Evolutionary conservation across 2,113 vertebrate genomes (phyloP), one percentile per base, ranked within the genome.

Genomic region (Perca fluviatilis): DNA sequence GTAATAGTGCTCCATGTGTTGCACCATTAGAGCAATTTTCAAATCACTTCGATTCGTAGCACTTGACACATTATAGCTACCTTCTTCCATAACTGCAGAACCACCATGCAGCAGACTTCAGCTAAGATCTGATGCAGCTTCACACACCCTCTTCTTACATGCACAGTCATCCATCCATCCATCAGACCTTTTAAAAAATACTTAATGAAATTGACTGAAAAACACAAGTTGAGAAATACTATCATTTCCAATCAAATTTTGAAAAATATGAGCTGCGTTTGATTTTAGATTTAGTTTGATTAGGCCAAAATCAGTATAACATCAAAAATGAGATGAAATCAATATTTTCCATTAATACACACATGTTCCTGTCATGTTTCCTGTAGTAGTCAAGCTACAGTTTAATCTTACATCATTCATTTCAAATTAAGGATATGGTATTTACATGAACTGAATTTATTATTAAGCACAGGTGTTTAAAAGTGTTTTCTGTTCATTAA

Each of bases 11-110:
- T 54, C 61, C 64, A 25, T 80, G 72, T 89, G 74, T 79, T 77
- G 62, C 69, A 74, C 79, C 57, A 85, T 87, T 83, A 85, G 36
- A 60, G 78, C 81, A 76, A 71, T 89, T 90, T 86, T 80, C 56
- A 64, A 75, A 79, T 53, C 78, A 72, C 56, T 77, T 76, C 15
- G 61, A 70, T 57, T 62, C 69, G 57, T 67, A 77, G 66, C 51
- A 72, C 83, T 81, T 90, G 60, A 87, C 66, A 88, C 49, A 86
- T 79, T 74, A 74, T 46, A 62, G 76, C 67, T 23, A 79, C 77
- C 61, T 79, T 87, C 67, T 73, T 82, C 56, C 60, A 63, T 84
- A 79, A 83, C 71, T 69, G 84, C 49, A 64, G 82, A 49, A 65
- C 46, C 71, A 43, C 77, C 80, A 82, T 85, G 65, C 71, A 71